Conservation (phyloP, 2,113 vertebrate species). For the Orycteropus afer region DNA sequence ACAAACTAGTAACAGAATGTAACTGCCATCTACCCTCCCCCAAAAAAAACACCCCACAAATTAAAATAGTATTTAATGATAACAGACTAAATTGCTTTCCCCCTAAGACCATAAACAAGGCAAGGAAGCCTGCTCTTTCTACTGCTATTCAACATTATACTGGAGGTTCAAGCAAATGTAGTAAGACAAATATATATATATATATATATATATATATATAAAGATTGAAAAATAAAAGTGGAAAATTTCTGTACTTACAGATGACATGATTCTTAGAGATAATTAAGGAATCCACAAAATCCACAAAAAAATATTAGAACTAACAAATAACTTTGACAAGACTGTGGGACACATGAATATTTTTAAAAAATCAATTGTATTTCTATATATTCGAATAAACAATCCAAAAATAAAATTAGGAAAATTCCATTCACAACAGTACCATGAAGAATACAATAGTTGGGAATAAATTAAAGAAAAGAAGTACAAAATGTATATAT, state of each 20-base stretch:
- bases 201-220: too few relatives aligned
- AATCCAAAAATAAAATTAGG: neutral
- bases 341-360: neutral
- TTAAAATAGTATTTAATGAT: too few relatives aligned
- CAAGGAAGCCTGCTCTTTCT: neutral
- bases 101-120: neutral
- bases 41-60: neutral
- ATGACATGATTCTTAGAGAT: neutral
- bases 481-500: neutral
- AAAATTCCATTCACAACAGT: neutral
- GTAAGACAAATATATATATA: too few relatives aligned
- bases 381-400: neutral
- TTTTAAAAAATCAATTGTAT: neutral
- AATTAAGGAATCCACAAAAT: neutral
- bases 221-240: too few relatives aligned
- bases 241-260: neutral
- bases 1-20: neutral
- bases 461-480: neutral
- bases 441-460: neutral
- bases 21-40: neutral
- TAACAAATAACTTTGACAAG: neutral
- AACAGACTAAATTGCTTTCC: too few relatives aligned
- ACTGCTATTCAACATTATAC: too few relatives aligned
- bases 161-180: neutral
- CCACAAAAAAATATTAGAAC: neutral